Base-by-base conservation (phyloP, 2,888 invertebrate species). In the Protula sp. region DNA sequence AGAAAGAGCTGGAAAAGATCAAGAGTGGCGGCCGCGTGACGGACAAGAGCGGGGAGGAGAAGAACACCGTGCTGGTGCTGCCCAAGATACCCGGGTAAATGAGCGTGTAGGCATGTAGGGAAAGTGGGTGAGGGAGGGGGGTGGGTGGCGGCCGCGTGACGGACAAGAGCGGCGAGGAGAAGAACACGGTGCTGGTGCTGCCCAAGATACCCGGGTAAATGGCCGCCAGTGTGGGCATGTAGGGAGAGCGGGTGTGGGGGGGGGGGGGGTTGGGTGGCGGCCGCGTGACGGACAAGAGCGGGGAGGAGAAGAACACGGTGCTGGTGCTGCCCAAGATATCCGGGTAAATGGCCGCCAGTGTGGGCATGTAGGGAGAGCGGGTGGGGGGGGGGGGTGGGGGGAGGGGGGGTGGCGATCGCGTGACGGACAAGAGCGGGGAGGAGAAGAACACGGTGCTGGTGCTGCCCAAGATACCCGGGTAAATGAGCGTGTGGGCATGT, bases 361-460 rank as follows among this genome's bases (percentile, higher is more conserved):
- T n/a, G n/a, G n/a, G n/a, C n/a, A n/a, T n/a, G 59, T 74, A 77
- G 66, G 76, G 73, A 57, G 72, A 75, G 71, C 72, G 72, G 69
- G 64, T 70, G 59, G 74, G 76, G 66, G 76, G 73, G 56, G 72
- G 74, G 38, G 59, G 75, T 30, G 75, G 75, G 47, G 63, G 68
- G 1, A 63, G 77, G 62, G 29, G 67, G 65, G 28, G 3, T 9
- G 57, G 48, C 22, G 54, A 62, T 9, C 62, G 68, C 3, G 70
- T 68, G 2, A 55, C 61, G 3, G 24, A 14, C 4, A 68, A 70
- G 55, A 67, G 69, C 2, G 68, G 65, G 4, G 73, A 72, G 47
- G 69, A 72, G 27, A 78, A 78, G 59, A 80, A 80, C 62, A 80
- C 80, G 9, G 78, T 80, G 1, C 70, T 80, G 24, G 76, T 79